phyloP scores from a whole-genome alignment of 2,888 invertebrate genomes.

The Lepas anatifera region DNA sequence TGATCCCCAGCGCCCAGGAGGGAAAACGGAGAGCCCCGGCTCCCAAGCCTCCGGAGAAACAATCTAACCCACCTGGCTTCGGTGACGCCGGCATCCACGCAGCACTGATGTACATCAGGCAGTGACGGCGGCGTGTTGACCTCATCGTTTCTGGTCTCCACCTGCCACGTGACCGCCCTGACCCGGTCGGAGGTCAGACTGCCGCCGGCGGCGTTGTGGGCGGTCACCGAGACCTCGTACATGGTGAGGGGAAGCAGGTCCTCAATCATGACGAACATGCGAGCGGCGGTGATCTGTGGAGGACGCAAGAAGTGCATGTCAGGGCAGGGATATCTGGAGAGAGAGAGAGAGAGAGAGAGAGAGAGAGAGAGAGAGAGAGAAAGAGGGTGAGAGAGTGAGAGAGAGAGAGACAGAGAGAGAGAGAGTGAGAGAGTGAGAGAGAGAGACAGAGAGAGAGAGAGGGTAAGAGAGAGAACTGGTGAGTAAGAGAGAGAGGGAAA shows the following conservation, averaged over 20 bases:
- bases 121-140: conserved; percentile 45
- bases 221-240: conserved; percentile 65
- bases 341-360: not conserved
- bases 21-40: too few relatives aligned
- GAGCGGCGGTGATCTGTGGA: not conserved
- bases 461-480: too few relatives aligned
- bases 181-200: conserved; percentile 62
- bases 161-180: conserved; percentile 56
- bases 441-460: too few relatives aligned
- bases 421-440: not conserved
- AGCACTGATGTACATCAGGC: conserved; percentile 63
- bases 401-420: not conserved
- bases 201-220: conserved; percentile 58
- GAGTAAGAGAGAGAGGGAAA: too few relatives aligned
- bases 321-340: too few relatives aligned
- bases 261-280: conserved; percentile 36
- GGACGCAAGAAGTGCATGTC: too few relatives aligned
- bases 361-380: not conserved
- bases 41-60: too few relatives aligned
- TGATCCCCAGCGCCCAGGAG: too few relatives aligned
- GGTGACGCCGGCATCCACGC: conserved; percentile 54
- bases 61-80: conserved; percentile 49
- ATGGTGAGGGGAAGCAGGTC: conserved; percentile 62
- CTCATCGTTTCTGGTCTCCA: conserved; percentile 27
- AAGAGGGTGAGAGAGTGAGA: not conserved